These are phyloP conservation scores for Pelagia noctiluca DNA, from an alignment of 30 jellyfish, hydroid and myxozoan genomes.

Conservation along the genomic window DNA sequence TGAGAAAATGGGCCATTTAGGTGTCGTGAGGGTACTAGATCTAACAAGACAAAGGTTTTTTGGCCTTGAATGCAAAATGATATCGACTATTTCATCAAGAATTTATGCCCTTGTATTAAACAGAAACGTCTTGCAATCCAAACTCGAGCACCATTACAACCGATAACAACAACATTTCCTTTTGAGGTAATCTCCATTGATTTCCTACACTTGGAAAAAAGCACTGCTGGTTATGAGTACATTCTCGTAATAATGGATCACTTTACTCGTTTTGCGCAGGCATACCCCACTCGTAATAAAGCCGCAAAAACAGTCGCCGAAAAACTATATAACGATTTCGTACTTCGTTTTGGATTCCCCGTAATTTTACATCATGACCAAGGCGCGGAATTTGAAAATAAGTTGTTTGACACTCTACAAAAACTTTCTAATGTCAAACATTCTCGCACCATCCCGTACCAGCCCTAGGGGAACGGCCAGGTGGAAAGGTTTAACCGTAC, in stretches of 20 bases:
- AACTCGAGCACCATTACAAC: constrained; percentile 36
- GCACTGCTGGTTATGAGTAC: constrained; percentile 62
- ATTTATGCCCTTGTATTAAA: neutral
- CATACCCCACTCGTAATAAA: constrained; percentile 42
- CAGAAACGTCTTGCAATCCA: neutral
- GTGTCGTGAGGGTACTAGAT: constrained; percentile 26
- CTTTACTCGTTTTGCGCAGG: constrained; percentile 62
- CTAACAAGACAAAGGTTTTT: neutral
- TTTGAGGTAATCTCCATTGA: constrained; percentile 43
- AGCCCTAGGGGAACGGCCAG: constrained; percentile 67
- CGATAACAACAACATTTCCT: constrained; percentile 19
- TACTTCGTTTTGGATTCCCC: constrained; percentile 58
- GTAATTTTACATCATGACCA: constrained; percentile 53
- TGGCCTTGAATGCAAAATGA: constrained; percentile 44
- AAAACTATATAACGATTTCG: constrained; percentile 36
- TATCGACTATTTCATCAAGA: constrained; percentile 23
- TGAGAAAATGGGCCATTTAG: constrained; percentile 50
- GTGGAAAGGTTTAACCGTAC: constrained; percentile 52
- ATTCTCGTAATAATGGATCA: constrained; percentile 30
- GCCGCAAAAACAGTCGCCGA: constrained; percentile 60
- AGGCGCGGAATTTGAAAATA: constrained; percentile 68
- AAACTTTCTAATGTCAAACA: constrained; percentile 33
- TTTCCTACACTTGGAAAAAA: constrained; percentile 44
- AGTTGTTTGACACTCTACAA: constrained; percentile 34
- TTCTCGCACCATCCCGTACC: constrained; percentile 60